A percentile compares a stretch with the other conserved stretches of the same genome.
These are phyloP conservation scores for Pollenia labialis DNA, from an alignment of 2,888 invertebrate species.

Conservation along the genomic window DNA sequence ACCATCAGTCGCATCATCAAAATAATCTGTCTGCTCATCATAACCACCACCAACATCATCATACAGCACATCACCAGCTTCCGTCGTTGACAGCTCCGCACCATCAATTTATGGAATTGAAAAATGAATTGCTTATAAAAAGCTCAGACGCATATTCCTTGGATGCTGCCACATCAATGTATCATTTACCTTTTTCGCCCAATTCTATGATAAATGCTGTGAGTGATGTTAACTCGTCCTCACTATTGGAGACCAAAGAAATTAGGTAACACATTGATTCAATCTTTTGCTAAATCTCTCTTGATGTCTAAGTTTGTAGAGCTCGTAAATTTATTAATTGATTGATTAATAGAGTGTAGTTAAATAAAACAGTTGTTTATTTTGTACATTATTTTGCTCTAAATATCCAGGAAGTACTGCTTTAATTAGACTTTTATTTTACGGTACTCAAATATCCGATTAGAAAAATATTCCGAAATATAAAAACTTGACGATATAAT, in stretches of 20 bases:
- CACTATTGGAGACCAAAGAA: slow-evolving; percentile 83
- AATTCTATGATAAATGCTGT: slow-evolving; percentile 83
- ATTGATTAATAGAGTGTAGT: slow-evolving; percentile 47
- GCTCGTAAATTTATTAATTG: slow-evolving; percentile 31
- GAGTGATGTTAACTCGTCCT: slow-evolving; percentile 81
- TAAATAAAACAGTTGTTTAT: slow-evolving; percentile 18
- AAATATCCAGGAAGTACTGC: neutral
- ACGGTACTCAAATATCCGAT: slow-evolving; percentile 1
- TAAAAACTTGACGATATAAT: neutral
- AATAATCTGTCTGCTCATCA: slow-evolving; percentile 45
- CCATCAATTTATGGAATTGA: slow-evolving; percentile 82
- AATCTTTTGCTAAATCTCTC: slow-evolving; percentile 42
- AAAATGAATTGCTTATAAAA: slow-evolving; percentile 82
- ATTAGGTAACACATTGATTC: slow-evolving; percentile 81
- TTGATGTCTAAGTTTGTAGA: slow-evolving; percentile 61
- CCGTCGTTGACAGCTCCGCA: slow-evolving; percentile 73
- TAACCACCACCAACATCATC: slow-evolving; percentile 72
- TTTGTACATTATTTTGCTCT: neutral
- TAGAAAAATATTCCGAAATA: slow-evolving; percentile 2
- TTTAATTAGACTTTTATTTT: slow-evolving; percentile 10
- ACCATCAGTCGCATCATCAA: slow-evolving; percentile 73
- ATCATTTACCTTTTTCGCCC: slow-evolving; percentile 83
- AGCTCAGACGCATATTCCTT: slow-evolving; percentile 80
- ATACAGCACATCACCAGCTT: slow-evolving; percentile 70
- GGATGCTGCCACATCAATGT: slow-evolving; percentile 82